Evolutionary conservation across 2,797 vertebrate species (phyloP).

Genomic region (Scyliorhinus canicula): DNA sequence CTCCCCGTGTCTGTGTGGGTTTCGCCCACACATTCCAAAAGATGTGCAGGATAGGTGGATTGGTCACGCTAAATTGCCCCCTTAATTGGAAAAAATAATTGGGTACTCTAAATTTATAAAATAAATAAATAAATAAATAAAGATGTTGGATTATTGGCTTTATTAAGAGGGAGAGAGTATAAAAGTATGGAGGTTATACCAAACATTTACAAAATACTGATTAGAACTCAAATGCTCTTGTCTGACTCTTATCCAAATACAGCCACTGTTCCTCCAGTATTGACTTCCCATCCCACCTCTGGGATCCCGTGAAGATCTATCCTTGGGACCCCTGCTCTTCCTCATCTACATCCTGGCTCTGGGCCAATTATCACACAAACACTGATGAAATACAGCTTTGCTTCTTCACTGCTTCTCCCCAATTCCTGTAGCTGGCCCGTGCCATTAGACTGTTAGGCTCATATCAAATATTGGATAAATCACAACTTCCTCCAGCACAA

Average conservation of each 20-base stretch:
- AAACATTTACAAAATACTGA: not conserved
- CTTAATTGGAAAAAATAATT: too few species aligned
- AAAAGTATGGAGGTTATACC: not conserved
- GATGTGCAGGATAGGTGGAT: too few species aligned
- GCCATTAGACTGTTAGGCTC: not conserved
- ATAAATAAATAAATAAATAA: too few species aligned
- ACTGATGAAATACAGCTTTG: not conserved
- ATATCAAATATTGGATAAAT: not conserved
- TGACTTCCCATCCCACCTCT: too few species aligned
- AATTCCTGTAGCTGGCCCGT: not conserved
- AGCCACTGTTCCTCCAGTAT: not conserved
- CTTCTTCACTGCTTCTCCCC: not conserved
- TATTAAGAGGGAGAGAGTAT: not conserved
- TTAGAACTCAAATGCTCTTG: not conserved
- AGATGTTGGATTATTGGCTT: not conserved
- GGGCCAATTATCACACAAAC: not conserved
- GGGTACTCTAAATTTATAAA: too few species aligned
- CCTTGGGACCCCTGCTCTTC: not conserved
- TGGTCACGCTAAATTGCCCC: too few species aligned
- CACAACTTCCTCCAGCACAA: slow-evolving; percentile 18
- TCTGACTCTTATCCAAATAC: not conserved
- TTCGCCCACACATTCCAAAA: too few species aligned
- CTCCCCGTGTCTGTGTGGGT: too few species aligned
- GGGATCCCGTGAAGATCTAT: not conserved
- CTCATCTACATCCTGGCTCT: not conserved